Evolutionary conservation across 2,888 invertebrate species (phyloP).

Genomic region (Patella caerulea): DNA sequence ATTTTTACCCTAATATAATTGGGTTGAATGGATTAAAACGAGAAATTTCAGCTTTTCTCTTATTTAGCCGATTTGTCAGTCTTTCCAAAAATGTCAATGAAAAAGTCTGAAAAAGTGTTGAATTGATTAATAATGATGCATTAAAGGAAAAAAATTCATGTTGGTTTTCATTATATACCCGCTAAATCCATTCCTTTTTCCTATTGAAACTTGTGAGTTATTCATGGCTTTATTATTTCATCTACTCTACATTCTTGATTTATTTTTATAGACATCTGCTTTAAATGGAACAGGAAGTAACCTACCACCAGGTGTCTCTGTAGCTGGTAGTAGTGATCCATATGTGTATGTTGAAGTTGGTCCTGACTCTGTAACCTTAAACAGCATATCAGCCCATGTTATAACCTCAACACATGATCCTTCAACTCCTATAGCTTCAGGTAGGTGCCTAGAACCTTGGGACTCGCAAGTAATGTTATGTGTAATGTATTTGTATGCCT

Average conservation of each 20-base stretch:
- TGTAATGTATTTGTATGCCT: not conserved
- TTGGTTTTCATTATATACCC: too few relatives aligned
- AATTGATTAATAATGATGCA: too few relatives aligned
- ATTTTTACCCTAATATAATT: too few relatives aligned
- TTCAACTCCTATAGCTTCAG: slow-evolving; percentile 21
- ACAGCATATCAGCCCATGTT: slow-evolving; percentile 72
- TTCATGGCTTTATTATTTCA: not conserved
- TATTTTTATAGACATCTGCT: not conserved
- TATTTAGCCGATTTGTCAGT: too few relatives aligned
- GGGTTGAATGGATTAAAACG: too few relatives aligned
- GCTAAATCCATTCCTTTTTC: too few relatives aligned
- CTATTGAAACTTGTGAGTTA: too few relatives aligned
- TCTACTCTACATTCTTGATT: not conserved
- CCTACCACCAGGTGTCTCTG: slow-evolving; percentile 15
- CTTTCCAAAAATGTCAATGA: too few relatives aligned
- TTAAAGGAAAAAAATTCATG: too few relatives aligned
- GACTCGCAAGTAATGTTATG: not conserved
- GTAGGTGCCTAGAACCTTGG: not conserved
- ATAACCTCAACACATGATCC: slow-evolving; percentile 39
- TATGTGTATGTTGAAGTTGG: slow-evolving; percentile 77
- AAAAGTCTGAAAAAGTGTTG: too few relatives aligned
- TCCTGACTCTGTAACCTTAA: slow-evolving; percentile 73
- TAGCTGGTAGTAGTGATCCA: slow-evolving; percentile 39
- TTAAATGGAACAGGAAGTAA: not conserved
- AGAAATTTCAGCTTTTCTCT: too few relatives aligned